A percentile compares a stretch with the other conserved stretches of the same genome.
Evolutionary conservation across 1,140 invertebrate species (phyloP).

Genomic region (Aphelenchoides avenae): DNA sequence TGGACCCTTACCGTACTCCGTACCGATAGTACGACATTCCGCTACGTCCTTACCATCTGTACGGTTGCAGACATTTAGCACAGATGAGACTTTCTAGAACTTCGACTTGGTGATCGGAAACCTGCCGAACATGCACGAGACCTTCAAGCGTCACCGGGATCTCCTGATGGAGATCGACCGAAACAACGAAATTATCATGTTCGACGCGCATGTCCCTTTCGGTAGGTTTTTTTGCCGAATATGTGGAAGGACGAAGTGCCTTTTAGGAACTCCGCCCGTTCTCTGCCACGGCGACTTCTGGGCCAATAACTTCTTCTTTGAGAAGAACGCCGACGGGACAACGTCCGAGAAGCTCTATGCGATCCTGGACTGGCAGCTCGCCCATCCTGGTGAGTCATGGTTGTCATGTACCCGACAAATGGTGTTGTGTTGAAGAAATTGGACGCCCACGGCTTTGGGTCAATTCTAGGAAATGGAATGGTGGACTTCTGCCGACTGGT

Average conservation of each 20-base stretch:
- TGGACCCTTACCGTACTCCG: too few relatives aligned
- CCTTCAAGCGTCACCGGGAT: constrained; percentile 2
- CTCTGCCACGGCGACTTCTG: constrained; percentile 16
- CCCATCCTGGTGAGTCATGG: too few relatives aligned
- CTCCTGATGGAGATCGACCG: not conserved
- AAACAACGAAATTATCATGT: constrained; percentile 8
- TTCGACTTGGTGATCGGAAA: constrained; percentile 1
- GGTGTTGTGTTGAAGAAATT: too few relatives aligned
- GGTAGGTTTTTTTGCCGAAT: not conserved
- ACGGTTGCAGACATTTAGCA: not conserved
- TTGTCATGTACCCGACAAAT: too few relatives aligned
- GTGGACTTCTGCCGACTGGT: too few relatives aligned
- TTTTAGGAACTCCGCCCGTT: constrained; percentile 13
- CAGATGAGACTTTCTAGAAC: not conserved
- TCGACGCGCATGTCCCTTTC: constrained; percentile 1
- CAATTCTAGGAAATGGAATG: too few relatives aligned
- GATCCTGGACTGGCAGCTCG: constrained; percentile 1
- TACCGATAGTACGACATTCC: too few relatives aligned
- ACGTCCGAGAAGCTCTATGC: constrained; percentile 3
- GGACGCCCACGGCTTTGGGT: too few relatives aligned
- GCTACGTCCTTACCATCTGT: too few relatives aligned
- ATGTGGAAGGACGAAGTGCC: not conserved
- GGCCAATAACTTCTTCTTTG: constrained; percentile 13
- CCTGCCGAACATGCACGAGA: too few relatives aligned
- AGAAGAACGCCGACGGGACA: constrained; percentile 5